Conservation (phyloP, 2,113 vertebrate species). For the Antechinus flavipes region DNA sequence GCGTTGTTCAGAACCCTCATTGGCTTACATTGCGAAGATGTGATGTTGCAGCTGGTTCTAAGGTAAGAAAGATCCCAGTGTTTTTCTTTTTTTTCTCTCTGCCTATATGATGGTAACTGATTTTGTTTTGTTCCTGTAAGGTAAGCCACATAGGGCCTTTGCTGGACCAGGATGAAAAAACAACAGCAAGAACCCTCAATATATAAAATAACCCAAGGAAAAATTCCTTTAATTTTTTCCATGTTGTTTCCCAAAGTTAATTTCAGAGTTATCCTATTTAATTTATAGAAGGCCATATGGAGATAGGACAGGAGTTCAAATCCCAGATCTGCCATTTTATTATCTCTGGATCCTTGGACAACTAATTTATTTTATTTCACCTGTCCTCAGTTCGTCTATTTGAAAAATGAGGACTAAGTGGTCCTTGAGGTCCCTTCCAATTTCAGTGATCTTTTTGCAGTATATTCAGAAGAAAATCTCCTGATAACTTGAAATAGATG, state of each 20-base stretch:
- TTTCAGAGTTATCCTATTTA: constrained; percentile 34
- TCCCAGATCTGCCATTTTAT: neutral
- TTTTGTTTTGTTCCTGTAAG: constrained; percentile 15
- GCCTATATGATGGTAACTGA: neutral
- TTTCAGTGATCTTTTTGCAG: neutral
- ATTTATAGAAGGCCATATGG: neutral
- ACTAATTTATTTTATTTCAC: neutral
- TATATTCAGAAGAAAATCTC: neutral
- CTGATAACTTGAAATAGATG: too few species aligned
- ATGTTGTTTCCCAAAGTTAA: constrained; percentile 41
- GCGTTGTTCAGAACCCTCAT: constrained; percentile 96
- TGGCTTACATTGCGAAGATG: constrained; percentile 96
- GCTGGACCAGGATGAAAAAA: neutral
- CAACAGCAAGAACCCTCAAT: neutral
- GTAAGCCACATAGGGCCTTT: neutral
- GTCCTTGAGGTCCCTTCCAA: neutral
- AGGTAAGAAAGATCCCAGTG: constrained; percentile 87
- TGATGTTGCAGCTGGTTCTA: constrained; percentile 96
- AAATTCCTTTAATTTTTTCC: constrained; percentile 23
- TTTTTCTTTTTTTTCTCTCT: constrained; percentile 17
- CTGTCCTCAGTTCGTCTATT: neutral
- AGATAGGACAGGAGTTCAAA: neutral
- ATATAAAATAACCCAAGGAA: neutral
- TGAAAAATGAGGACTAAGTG: neutral
- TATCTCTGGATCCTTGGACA: neutral